Conservation (phyloP, 2,797 vertebrate species). For the Neopelma chrysocephalum region DNA sequence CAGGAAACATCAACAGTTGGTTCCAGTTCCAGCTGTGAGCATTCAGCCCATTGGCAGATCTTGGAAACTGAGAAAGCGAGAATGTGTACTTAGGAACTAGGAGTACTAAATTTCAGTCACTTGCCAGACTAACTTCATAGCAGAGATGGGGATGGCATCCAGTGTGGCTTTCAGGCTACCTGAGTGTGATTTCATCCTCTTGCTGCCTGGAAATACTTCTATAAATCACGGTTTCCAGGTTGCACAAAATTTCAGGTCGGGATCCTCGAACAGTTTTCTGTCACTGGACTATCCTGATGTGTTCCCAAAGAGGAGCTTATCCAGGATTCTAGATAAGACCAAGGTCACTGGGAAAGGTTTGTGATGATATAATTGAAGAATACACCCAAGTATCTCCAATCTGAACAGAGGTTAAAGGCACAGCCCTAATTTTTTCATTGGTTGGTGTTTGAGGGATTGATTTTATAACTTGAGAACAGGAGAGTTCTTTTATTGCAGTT, state of each 20-base stretch:
- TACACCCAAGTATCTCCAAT: background rate
- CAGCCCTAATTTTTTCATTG: background rate
- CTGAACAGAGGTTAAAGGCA: background rate
- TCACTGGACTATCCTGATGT: background rate
- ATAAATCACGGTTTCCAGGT: background rate
- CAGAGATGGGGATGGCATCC: background rate
- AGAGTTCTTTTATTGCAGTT: background rate
- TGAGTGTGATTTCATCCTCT: background rate
- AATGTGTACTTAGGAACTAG: background rate
- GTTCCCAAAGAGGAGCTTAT: background rate
- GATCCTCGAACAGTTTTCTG: background rate
- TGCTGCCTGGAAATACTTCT: background rate
- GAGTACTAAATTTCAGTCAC: background rate
- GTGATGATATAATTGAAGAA: background rate
- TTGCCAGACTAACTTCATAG: background rate
- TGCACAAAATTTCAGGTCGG: background rate
- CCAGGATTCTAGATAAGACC: background rate
- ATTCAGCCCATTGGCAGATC: background rate
- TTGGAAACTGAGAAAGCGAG: background rate
- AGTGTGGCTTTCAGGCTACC: background rate
- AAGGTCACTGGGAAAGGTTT: background rate
- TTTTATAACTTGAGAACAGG: background rate
- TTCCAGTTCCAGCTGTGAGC: conserved; percentile 18
- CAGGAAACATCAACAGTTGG: background rate
- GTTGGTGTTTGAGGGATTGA: background rate